Base-by-base conservation (phyloP, 2,888 invertebrate genomes). In the Archaeoteleia sp. region DNA sequence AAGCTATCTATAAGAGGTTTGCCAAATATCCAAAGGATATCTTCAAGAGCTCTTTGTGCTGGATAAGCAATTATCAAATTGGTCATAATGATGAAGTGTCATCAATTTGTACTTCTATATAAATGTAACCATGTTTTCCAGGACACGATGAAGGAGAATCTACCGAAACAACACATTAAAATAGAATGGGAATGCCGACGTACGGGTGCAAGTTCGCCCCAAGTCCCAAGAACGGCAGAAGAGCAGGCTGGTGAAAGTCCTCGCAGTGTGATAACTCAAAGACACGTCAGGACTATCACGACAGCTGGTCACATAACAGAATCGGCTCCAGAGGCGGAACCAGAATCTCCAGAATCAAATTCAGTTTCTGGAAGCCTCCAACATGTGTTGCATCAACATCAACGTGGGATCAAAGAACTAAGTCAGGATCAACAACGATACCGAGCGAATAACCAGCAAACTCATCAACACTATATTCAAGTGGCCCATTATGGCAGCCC, bases 231-330 rank as follows among this genome's bases (percentile, higher is more conserved):
- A 37, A 58, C 71, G 6, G 74, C 75, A 1, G 80, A 82, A 1
- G 76, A 77, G 14, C 80, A 75, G 14, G 61, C 78, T 3, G 66
- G 51, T 1, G 77, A 68, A n/a, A 83, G 77, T 55, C 79, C 84
- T 0, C 82, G 78, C 2, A 83, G 82, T 9, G 90, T 90, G 12
- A 90, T 90, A 78, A 89, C 89, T 7, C 87, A 89, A 6, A 87
- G 89, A 51, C 87, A 87, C 65, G 86, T 89, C 42, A 86, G 90
- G 42, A 90, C 90, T 20, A 90, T 90, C 75, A 90, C 90, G 13
- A 87, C 90, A 6, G 87, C 90, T 34, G 90, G 90, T 1, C 89
- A 89, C 78, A 90, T 90, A 62, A 89, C 84, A 0, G 85, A 85
- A 48, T 77, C 78, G 0, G 67, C 79, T 3, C 69, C 74, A 9